Percentiles rank a stretch among this genome's conserved stretches.
Evolutionary conservation across 2,113 vertebrate species (phyloP).

Genomic region (Larimichthys crocea): DNA sequence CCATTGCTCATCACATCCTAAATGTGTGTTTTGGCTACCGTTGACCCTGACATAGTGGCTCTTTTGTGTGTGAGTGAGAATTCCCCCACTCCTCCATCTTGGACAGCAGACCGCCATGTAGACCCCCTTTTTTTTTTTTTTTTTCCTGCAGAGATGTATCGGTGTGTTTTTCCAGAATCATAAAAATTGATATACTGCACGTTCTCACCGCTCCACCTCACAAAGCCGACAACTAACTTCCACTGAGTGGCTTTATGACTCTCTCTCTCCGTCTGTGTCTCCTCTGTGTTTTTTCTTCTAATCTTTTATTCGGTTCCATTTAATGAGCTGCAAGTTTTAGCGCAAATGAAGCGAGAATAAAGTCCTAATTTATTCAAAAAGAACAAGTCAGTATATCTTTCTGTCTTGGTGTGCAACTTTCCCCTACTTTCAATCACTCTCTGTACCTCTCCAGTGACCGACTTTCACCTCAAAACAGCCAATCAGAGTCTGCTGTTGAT

Average conservation of each 20-base stretch:
- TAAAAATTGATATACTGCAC: conserved; percentile 53
- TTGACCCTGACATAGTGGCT: conserved; percentile 31
- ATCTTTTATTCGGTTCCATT: neutral
- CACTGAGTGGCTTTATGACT: conserved; percentile 21
- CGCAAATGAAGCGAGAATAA: neutral
- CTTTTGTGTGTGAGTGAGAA: neutral
- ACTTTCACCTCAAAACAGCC: conserved; percentile 42
- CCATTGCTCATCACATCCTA: conserved; percentile 19
- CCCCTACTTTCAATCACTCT: neutral
- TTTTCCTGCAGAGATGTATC: conserved; percentile 15
- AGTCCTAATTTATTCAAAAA: neutral
- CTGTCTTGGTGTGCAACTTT: conserved; percentile 10
- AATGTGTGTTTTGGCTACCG: conserved; percentile 53
- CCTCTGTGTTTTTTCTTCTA: neutral
- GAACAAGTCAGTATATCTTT: neutral
- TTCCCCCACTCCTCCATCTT: neutral
- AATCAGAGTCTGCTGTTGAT: conserved; percentile 26
- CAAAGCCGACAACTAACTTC: conserved; percentile 21
- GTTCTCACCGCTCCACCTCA: conserved; percentile 32
- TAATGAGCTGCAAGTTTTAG: neutral
- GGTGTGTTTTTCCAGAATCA: conserved; percentile 47
- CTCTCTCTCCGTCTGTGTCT: neutral
- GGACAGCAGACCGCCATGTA: neutral
- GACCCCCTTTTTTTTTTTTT: neutral
- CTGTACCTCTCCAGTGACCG: conserved; percentile 5